Evolutionary conservation across 2,113 vertebrate species (phyloP).

Genomic region (Mirounga angustirostris): DNA sequence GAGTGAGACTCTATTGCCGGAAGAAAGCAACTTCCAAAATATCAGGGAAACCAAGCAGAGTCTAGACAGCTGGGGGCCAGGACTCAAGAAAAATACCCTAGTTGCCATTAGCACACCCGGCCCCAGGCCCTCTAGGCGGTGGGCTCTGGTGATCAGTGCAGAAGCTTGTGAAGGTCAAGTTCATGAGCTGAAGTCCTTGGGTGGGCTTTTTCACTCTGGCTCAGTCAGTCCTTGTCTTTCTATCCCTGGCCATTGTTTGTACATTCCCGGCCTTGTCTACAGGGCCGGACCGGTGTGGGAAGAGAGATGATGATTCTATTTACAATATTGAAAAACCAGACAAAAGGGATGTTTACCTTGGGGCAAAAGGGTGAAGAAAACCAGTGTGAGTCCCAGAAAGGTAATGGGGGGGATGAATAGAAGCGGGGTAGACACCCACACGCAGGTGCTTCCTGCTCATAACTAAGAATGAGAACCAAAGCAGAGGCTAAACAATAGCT

Average conservation of each 20-base stretch:
- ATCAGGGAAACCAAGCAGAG: background rate
- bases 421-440: fast-evolving
- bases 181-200: background rate
- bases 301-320: background rate
- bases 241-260: background rate
- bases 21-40: background rate
- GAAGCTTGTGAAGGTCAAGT: background rate
- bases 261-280: background rate
- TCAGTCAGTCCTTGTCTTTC: background rate
- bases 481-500: background rate
- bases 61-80: background rate
- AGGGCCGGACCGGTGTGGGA: background rate
- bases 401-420: background rate
- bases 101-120: background rate
- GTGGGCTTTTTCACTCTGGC: background rate
- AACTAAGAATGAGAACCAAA: background rate
- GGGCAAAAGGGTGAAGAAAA: background rate
- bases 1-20: background rate
- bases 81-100: background rate
- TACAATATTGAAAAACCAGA: background rate
- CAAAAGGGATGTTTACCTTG: background rate
- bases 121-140: background rate
- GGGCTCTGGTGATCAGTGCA: background rate
- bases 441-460: background rate
- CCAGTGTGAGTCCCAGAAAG: background rate